Conservation (phyloP, 2,113 vertebrate genomes). For the Calidris pygmaea region DNA sequence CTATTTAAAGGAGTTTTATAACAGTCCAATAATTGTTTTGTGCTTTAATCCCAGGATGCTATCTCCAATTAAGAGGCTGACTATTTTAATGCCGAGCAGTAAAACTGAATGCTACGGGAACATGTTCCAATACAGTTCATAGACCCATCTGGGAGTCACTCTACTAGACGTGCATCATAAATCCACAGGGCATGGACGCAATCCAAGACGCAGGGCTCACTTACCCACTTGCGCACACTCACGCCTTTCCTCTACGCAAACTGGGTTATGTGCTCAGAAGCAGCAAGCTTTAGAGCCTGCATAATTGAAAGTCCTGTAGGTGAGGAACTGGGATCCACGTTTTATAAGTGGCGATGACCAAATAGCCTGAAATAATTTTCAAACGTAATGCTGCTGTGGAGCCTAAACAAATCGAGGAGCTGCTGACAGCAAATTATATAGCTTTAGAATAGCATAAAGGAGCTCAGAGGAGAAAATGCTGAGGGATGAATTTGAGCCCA, state of each 20-base stretch:
- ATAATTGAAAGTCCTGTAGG: background rate
- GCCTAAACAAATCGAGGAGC: background rate
- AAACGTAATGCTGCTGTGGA: background rate
- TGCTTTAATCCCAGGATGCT: slow-evolving; percentile 25
- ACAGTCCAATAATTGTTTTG: background rate
- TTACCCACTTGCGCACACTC: background rate
- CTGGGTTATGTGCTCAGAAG: background rate
- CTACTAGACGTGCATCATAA: background rate
- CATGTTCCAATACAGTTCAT: background rate
- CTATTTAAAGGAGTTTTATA: slow-evolving; percentile 23
- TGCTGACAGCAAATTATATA: slow-evolving; percentile 12
- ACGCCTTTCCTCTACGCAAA: background rate
- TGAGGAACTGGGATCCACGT: background rate
- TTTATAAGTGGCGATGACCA: background rate
- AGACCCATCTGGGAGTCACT: slow-evolving; percentile 6
- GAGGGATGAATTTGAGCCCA: background rate
- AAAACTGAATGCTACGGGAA: background rate
- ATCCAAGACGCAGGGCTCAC: background rate
- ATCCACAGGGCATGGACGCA: background rate
- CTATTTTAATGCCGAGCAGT: background rate
- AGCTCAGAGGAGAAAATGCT: background rate
- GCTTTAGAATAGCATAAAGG: slow-evolving; percentile 8
- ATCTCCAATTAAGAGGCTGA: background rate
- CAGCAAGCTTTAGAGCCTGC: background rate
- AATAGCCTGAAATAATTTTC: slow-evolving; percentile 38